phyloP scores from a whole-genome alignment of 1,140 invertebrate species.

The Macrostomum lignano region DNA sequence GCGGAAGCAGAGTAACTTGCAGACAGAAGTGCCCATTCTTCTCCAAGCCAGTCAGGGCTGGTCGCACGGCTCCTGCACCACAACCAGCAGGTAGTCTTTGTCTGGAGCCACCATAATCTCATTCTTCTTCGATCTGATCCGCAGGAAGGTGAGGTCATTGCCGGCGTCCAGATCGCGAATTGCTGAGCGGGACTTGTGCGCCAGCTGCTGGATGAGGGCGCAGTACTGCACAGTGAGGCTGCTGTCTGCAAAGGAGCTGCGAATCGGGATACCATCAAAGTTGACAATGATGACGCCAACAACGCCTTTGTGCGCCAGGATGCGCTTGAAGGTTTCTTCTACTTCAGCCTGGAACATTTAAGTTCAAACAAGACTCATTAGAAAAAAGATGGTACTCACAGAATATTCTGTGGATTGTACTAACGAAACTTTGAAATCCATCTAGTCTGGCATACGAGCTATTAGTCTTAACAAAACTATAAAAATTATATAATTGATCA shows the following conservation, averaged over 20 bases:
- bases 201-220: conserved; percentile 58
- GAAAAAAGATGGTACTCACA: too few relatives aligned
- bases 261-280: conserved; percentile 79
- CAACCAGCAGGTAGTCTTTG: conserved; percentile 17
- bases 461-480: too few relatives aligned
- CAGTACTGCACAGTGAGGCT: conserved; percentile 78
- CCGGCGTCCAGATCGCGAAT: conserved; percentile 76
- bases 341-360: too few relatives aligned
- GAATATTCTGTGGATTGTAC: too few relatives aligned
- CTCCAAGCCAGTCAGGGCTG: too few relatives aligned
- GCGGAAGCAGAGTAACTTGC: too few relatives aligned
- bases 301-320: conserved; percentile 78
- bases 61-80: conserved; percentile 17
- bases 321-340: conserved; percentile 83
- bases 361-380: too few relatives aligned
- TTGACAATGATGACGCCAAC: conserved; percentile 82
- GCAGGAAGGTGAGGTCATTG: conserved; percentile 77
- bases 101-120: conserved; percentile 78
- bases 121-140: conserved; percentile 76
- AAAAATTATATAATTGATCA: too few relatives aligned
- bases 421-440: too few relatives aligned
- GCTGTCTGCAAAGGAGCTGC: conserved; percentile 70
- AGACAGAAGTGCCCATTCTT: too few relatives aligned
- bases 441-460: too few relatives aligned
- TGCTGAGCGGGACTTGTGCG: conserved; percentile 64